Conservation (phyloP, 2,113 vertebrate species). For the Bubalus kerabau region DNA sequence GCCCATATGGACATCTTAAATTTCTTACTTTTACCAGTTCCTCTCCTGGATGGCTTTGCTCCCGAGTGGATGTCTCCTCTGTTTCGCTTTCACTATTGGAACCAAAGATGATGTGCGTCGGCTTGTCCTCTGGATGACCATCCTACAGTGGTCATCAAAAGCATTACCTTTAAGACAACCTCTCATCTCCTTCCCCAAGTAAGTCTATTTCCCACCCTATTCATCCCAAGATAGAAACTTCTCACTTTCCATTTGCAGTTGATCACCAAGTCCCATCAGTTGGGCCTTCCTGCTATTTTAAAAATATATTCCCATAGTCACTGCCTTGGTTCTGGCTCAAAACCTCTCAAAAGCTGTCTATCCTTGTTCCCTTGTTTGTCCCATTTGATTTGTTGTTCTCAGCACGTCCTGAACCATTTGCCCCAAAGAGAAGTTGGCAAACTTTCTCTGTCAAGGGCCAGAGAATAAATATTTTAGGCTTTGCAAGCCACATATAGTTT, state of each 20-base stretch:
- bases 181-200: background rate
- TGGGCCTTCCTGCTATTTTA: background rate
- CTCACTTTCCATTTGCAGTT: background rate
- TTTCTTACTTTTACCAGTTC: constrained; percentile 62
- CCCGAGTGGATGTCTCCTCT: constrained; percentile 29
- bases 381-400: background rate
- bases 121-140: constrained; percentile 68
- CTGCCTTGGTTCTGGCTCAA: background rate
- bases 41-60: constrained; percentile 41
- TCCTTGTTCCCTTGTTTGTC: background rate
- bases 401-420: background rate
- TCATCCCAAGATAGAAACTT: background rate
- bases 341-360: background rate
- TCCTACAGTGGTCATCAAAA: constrained; percentile 79
- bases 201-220: background rate
- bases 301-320: background rate
- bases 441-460: background rate
- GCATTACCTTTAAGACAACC: background rate
- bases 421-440: background rate
- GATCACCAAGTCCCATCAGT: background rate
- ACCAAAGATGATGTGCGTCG: constrained; percentile 89
- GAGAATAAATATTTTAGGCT: background rate
- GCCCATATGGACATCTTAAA: background rate
- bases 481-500: background rate
- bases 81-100: constrained; percentile 83